Evolutionary conservation across 2,888 invertebrate species (phyloP), one percentile per base, ranked within the genome.

Genomic region (Catocala fraxini): DNA sequence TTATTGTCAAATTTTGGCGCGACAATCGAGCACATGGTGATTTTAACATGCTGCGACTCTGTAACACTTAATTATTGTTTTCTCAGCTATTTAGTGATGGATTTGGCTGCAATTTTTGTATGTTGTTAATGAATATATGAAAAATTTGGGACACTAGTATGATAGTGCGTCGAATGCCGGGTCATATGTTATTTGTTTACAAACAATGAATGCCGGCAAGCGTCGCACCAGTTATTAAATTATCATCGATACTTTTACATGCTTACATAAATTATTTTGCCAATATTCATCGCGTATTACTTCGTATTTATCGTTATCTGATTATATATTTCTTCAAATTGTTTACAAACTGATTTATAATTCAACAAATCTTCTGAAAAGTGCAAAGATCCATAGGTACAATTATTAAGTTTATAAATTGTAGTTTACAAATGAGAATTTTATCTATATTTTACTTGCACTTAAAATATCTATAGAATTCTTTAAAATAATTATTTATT

Each of bases 151-250:
- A 65, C 71, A 69, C 74, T 59, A 74, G 78, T 70, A 73, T 70
- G 43, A 65, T 63, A 51, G 49, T 55, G 59, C 65, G 72, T 75
- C 80, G 82, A 81, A 72, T 54, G 60, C 51, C 68, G 68, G 77
- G 86, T 87, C 93, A 93, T 92, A 89, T 93, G 93, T 89, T 91
- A 88, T 91, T 92, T 94, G 93, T 94, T 94, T 94, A 93, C 93
- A 90, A 93, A 93, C 93, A 93, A 86, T 75, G 76, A 78, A 76
- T 72, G 89, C 93, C 92, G 93, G 92, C 86, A 84, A 71, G 81
- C 81, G 73, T 54, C 72, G 63, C 70, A 81, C 51, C 48, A 58
- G 66, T 66, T 65, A 63, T 65, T 68, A 68, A 71, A 69, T 77
- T 68, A 64, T 46, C 53, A 62, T 54, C 25, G 54, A 25, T 47